Evolutionary conservation across 2,888 invertebrate species (phyloP).

Genomic region (Automeris io): DNA sequence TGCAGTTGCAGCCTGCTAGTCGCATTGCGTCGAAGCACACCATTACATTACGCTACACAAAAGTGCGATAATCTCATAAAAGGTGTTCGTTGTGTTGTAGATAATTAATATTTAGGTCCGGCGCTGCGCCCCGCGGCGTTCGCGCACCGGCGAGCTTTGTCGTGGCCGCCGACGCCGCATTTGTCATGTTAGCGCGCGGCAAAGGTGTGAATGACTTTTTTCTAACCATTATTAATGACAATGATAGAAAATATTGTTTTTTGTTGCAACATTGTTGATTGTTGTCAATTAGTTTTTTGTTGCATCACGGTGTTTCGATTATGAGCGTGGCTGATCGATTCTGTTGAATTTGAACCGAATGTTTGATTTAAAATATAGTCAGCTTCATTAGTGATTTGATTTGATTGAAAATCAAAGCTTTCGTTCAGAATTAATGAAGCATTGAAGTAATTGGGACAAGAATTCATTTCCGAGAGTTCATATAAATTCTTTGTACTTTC

Average conservation of each 20-base stretch:
- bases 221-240: slow-evolving; percentile 72
- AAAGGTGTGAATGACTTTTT: slow-evolving; percentile 76
- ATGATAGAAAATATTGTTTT: slow-evolving; percentile 74
- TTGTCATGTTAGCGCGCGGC: slow-evolving; percentile 74
- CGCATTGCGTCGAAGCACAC: too few species aligned
- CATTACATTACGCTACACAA: slow-evolving; percentile 51
- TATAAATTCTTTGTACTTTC: too few species aligned
- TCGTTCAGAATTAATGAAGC: neutral
- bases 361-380: slow-evolving; percentile 68
- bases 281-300: slow-evolving; percentile 75
- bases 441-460: neutral
- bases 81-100: slow-evolving; percentile 70
- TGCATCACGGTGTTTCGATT: slow-evolving; percentile 50
- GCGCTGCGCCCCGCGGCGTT: slow-evolving; percentile 65
- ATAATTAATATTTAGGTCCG: slow-evolving; percentile 73
- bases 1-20: too few species aligned
- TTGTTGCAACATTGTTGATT: slow-evolving; percentile 69
- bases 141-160: slow-evolving; percentile 54
- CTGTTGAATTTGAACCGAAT: slow-evolving; percentile 61
- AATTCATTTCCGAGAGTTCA: too few species aligned
- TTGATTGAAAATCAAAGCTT: neutral
- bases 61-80: slow-evolving; percentile 71
- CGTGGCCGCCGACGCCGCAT: slow-evolving; percentile 55
- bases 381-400: slow-evolving; percentile 38
- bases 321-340: slow-evolving; percentile 64